A percentile compares a stretch with the other conserved stretches of the same genome.
Evolutionary conservation across 2,113 vertebrate genomes (phyloP).

Genomic region (Lynx canadensis): DNA sequence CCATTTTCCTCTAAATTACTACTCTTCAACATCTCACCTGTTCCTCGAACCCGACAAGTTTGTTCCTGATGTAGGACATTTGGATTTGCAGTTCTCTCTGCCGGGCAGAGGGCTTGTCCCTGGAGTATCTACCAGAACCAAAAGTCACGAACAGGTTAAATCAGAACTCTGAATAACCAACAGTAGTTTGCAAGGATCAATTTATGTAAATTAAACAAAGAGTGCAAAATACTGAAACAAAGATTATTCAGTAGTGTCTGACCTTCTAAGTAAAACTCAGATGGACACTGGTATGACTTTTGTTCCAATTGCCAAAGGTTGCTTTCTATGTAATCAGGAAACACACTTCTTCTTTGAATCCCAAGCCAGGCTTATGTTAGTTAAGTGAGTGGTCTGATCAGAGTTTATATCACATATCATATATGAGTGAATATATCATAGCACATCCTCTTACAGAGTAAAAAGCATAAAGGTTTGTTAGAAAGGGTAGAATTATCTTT

Average conservation of each 20-base stretch:
- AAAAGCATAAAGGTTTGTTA: background rate
- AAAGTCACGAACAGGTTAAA: background rate
- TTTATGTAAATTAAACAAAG: background rate
- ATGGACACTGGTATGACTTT: background rate
- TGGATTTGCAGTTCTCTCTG: background rate
- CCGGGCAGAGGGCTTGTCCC: background rate
- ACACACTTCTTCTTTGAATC: too few species aligned
- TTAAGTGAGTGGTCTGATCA: too few species aligned
- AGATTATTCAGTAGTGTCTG: background rate
- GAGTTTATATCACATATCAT: too few species aligned
- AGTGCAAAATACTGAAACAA: background rate
- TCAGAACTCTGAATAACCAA: too few species aligned
- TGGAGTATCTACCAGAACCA: background rate
- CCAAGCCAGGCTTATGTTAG: background rate
- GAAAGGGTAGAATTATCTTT: background rate
- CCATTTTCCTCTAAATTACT: background rate
- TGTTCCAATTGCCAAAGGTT: background rate
- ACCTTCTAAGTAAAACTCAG: background rate
- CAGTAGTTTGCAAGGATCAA: background rate
- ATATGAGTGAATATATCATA: background rate
- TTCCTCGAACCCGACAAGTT: background rate
- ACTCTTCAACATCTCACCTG: background rate
- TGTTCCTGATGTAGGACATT: background rate
- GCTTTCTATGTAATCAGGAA: background rate
- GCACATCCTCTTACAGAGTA: too few species aligned